These are phyloP conservation scores for Pseudomyrmex dendroicus DNA, from an alignment of 1,140 invertebrate species.

Conservation along the genomic window DNA sequence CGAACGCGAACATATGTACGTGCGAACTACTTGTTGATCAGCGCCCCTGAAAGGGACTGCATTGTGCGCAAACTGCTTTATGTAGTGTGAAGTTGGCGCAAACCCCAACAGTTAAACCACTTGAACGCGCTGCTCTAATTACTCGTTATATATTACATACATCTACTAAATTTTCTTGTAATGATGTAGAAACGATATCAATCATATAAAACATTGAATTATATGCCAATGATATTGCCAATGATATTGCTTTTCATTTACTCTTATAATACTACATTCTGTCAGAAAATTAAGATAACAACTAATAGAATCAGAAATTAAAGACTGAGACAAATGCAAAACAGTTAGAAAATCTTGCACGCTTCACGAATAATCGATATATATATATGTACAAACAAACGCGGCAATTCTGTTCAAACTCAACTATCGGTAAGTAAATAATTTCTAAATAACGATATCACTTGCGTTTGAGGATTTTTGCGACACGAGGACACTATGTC, in stretches of 20 bases:
- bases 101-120: not conserved
- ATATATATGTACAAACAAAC: too few relatives aligned
- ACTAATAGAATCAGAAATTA: too few relatives aligned
- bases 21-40: slow-evolving; percentile 53
- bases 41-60: slow-evolving; percentile 9
- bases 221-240: too few relatives aligned
- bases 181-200: not conserved
- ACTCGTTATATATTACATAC: not conserved
- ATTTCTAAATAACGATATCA: not conserved
- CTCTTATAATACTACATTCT: too few relatives aligned
- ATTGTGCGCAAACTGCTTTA: not conserved
- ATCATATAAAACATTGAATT: too few relatives aligned
- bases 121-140: not conserved
- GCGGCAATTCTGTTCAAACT: too few relatives aligned
- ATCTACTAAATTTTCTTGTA: not conserved
- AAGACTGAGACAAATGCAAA: too few relatives aligned
- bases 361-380: too few relatives aligned
- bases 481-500: not conserved
- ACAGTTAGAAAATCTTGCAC: too few relatives aligned
- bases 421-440: too few relatives aligned
- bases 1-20: not conserved
- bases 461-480: not conserved
- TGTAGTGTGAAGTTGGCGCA: slow-evolving; percentile 6
- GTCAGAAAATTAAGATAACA: too few relatives aligned
- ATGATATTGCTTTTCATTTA: too few relatives aligned